A percentile compares a stretch with the other conserved stretches of the same genome.
These are phyloP conservation scores for Mirza zaza DNA, from an alignment of 2,113 vertebrate genomes.

Conservation along the genomic window DNA sequence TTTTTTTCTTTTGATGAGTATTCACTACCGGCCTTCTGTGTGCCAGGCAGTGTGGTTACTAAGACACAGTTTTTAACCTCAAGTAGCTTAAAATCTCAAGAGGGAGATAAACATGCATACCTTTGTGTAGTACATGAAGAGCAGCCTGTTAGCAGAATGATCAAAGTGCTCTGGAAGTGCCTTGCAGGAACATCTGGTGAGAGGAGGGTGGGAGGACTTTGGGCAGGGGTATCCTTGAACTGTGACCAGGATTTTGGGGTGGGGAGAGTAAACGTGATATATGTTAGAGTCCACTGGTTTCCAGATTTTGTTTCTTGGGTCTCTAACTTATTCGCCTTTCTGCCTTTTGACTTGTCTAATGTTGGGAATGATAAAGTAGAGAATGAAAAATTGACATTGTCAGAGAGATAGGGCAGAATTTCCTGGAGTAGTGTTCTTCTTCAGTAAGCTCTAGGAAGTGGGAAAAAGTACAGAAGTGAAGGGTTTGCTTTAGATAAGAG, in stretches of 20 bases:
- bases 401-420: background rate
- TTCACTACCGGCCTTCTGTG: background rate
- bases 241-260: background rate
- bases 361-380: background rate
- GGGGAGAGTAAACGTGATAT: background rate
- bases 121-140: background rate
- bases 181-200: too few relatives aligned
- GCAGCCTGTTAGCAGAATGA: background rate
- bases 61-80: background rate
- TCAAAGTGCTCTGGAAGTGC: background rate
- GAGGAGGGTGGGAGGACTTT: background rate
- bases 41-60: background rate
- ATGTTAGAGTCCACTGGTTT: background rate
- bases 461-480: background rate
- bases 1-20: constrained; percentile 27
- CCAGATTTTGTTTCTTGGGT: background rate
- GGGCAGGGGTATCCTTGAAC: background rate
- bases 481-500: background rate
- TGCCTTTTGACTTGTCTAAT: background rate
- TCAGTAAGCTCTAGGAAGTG: background rate
- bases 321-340: background rate
- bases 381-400: background rate
- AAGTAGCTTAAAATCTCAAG: constrained; percentile 1
- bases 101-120: background rate
- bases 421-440: background rate